Conservation (phyloP, 2,888 invertebrate genomes). For the Neoaliturus tenellus region DNA sequence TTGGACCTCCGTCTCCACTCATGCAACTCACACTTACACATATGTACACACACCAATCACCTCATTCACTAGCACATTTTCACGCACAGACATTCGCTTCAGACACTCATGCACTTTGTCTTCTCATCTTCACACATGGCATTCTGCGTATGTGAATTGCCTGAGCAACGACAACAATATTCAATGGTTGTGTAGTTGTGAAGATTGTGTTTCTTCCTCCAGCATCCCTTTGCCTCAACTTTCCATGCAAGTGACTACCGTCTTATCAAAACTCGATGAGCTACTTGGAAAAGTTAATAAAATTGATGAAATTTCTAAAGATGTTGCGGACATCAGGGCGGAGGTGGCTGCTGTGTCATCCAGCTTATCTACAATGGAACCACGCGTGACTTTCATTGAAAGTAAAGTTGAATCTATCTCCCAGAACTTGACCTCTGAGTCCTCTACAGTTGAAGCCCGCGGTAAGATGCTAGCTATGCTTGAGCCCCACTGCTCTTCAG, state of each 20-base stretch:
- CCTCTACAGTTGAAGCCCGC: neutral
- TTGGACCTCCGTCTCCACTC: no score
- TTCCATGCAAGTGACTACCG: neutral
- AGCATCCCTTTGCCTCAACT: neutral
- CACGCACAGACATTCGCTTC: no score
- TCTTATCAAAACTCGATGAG: slow-evolving; percentile 3
- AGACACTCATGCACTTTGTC: no score
- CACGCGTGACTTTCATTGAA: neutral
- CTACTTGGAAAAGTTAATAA: slow-evolving; percentile 12
- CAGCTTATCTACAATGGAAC: slow-evolving; percentile 11
- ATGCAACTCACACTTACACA: no score
- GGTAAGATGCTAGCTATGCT: neutral
- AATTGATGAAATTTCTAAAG: slow-evolving; percentile 10
- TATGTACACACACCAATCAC: no score
- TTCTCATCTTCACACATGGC: no score
- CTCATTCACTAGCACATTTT: no score
- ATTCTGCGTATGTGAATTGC: no score
- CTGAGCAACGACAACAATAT: neutral
- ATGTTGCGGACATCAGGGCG: slow-evolving; percentile 4
- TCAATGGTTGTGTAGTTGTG: neutral
- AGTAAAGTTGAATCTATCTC: neutral
- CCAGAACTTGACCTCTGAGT: neutral
- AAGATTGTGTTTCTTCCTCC: slow-evolving; percentile 1
- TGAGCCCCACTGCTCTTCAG: neutral
- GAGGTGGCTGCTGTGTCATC: neutral